These are phyloP conservation scores for Cochlearius cochlearius DNA, from an alignment of 2,113 vertebrate genomes.

Conservation along the genomic window DNA sequence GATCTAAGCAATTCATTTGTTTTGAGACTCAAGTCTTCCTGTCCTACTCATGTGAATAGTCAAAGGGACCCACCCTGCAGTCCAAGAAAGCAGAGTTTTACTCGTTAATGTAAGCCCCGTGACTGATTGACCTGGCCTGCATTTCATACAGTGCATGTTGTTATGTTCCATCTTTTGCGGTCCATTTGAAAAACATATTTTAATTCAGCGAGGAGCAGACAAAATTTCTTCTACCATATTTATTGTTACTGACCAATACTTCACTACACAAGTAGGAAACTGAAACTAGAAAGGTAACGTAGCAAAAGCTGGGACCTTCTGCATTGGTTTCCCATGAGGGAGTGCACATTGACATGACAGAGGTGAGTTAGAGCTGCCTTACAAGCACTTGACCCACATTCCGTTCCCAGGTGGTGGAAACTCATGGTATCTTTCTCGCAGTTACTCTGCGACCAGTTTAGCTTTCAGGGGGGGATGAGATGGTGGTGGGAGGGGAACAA, in stretches of 20 bases:
- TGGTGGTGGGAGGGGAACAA: neutral
- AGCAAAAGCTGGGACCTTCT: neutral
- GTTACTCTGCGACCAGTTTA: neutral
- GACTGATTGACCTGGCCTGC: neutral
- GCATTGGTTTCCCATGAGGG: neutral
- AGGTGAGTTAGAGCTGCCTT: neutral
- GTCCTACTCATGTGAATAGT: neutral
- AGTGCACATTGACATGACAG: neutral
- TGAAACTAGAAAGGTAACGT: neutral
- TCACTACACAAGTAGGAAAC: neutral
- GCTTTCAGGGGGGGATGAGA: neutral
- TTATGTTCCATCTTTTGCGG: neutral
- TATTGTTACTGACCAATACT: neutral
- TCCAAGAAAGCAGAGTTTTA: neutral
- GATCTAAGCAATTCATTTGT: neutral
- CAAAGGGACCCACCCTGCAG: neutral
- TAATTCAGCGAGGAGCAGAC: neutral
- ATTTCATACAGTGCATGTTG: neutral
- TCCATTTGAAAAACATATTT: neutral
- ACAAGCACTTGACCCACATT: neutral
- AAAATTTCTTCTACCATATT: neutral
- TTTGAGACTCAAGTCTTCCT: neutral
- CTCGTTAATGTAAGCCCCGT: neutral
- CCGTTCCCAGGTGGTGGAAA: neutral
- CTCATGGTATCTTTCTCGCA: neutral